These are phyloP conservation scores for Aurelia coerulea DNA, from an alignment of 30 jellyfish, hydroid and myxozoan species.

Conservation along the genomic window DNA sequence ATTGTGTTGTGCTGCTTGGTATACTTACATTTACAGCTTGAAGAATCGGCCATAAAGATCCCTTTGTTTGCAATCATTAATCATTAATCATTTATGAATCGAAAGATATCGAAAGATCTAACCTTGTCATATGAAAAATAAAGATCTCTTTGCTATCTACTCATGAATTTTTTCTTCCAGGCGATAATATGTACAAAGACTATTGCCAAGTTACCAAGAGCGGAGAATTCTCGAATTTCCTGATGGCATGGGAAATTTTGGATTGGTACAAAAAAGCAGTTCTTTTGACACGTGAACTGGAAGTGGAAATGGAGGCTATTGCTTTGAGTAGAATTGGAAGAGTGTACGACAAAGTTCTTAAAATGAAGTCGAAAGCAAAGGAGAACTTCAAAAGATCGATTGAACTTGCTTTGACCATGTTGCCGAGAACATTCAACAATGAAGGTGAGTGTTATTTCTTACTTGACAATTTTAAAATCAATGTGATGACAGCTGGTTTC, in stretches of 20 bases:
- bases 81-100: too few species aligned
- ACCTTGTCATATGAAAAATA: too few species aligned
- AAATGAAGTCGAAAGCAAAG: constrained; percentile 50
- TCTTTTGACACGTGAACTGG: constrained; percentile 64
- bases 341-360: constrained; percentile 41
- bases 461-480: not conserved
- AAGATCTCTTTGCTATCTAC: too few species aligned
- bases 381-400: constrained; percentile 54
- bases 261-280: constrained; percentile 80
- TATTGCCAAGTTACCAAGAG: not conserved
- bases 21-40: too few species aligned
- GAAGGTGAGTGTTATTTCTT: constrained; percentile 34
- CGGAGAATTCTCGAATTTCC: constrained; percentile 3
- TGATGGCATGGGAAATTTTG: constrained; percentile 68
- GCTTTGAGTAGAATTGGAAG: constrained; percentile 83
- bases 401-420: constrained; percentile 61
- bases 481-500: not conserved
- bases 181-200: constrained; percentile 31
- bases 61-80: too few species aligned
- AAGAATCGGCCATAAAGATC: too few species aligned
- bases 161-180: constrained; percentile 10
- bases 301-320: constrained; percentile 76
- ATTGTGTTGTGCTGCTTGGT: too few species aligned
- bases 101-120: too few species aligned
- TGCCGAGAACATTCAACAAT: constrained; percentile 40